A percentile compares a stretch with the other conserved stretches of the same genome.
These are phyloP conservation scores for Cydia strobilella DNA, from an alignment of 1,140 invertebrate species.

Conservation along the genomic window DNA sequence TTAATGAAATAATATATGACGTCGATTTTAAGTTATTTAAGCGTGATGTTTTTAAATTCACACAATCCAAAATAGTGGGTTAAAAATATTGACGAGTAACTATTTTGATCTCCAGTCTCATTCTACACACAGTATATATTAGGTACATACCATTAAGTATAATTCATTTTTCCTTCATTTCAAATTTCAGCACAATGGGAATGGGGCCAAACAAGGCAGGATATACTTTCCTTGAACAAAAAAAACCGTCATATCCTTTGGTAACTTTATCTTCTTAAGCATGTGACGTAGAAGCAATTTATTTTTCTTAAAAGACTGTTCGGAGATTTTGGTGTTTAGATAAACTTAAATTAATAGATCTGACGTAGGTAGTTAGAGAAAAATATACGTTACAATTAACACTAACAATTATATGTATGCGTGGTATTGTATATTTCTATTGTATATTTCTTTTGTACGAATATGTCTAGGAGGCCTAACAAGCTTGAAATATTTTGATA, in stretches of 20 bases:
- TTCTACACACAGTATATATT: background rate
- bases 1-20: too few species aligned
- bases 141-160: background rate
- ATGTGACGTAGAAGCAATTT: constrained; percentile 51
- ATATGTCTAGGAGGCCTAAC: too few species aligned
- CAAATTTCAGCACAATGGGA: background rate
- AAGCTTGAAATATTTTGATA: too few species aligned
- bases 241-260: constrained; percentile 17
- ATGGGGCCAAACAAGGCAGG: background rate
- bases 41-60: too few species aligned
- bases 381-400: too few species aligned
- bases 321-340: constrained; percentile 12
- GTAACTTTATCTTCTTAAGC: constrained; percentile 31
- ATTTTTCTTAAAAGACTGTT: constrained; percentile 65
- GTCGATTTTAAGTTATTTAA: too few species aligned
- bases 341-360: constrained; percentile 21
- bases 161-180: background rate
- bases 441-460: too few species aligned
- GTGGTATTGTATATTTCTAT: too few species aligned
- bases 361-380: background rate
- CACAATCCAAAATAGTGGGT: too few species aligned
- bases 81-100: too few species aligned
- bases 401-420: too few species aligned
- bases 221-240: constrained; percentile 12
- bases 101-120: too few species aligned